Percentiles rank a stretch among this genome's conserved stretches.
Evolutionary conservation across 2,113 vertebrate genomes (phyloP).

Genomic region (Anolis carolinensis): DNA sequence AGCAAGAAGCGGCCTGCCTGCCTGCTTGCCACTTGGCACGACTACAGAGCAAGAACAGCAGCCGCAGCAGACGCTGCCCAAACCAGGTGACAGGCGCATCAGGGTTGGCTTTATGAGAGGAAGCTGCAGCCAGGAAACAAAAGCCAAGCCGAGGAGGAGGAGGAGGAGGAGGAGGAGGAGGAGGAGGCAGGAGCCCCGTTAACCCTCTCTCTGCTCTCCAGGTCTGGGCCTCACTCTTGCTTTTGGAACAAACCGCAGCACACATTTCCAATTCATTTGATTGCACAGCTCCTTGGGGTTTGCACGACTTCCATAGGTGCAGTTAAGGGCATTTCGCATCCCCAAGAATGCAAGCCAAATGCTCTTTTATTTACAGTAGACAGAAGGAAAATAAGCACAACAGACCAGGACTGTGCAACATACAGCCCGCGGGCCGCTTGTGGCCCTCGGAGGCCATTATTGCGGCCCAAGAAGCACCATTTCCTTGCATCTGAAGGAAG

Average conservation of each 20-base stretch:
- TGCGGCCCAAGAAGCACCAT: too few relatives aligned
- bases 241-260: not conserved
- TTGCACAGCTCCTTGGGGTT: not conserved
- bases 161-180: not conserved
- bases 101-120: conserved; percentile 54
- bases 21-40: conserved; percentile 63
- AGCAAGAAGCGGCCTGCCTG: conserved; percentile 57
- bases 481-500: too few relatives aligned
- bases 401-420: too few relatives aligned
- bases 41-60: conserved; percentile 36
- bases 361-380: not conserved
- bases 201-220: not conserved
- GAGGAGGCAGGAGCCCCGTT: not conserved
- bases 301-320: too few relatives aligned
- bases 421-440: too few relatives aligned
- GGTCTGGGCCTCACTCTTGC: too few relatives aligned
- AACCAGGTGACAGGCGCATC: conserved; percentile 66
- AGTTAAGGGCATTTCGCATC: not conserved
- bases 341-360: not conserved
- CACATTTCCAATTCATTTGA: not conserved
- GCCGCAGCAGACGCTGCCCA: not conserved
- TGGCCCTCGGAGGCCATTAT: too few relatives aligned
- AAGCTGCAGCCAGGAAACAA: conserved; percentile 48
- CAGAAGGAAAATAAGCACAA: too few relatives aligned
- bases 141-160: not conserved